A percentile compares a stretch with the other conserved stretches of the same genome.
phyloP scores from a whole-genome alignment of 2,113 vertebrate species.

The Geococcyx californianus region DNA sequence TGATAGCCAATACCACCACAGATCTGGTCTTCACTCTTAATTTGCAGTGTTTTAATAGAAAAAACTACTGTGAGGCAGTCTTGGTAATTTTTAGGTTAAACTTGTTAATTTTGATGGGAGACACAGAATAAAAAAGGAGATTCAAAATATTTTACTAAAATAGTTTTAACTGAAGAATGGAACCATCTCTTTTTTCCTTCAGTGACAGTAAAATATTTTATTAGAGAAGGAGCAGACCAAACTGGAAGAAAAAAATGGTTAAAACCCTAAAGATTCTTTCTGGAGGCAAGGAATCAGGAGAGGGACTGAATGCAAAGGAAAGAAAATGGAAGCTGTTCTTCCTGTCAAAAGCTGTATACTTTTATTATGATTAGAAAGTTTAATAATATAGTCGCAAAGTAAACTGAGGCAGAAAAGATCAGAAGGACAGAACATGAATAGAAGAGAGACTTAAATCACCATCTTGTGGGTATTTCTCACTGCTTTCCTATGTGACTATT shows the following conservation, averaged over 20 bases:
- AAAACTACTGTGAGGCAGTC: background rate
- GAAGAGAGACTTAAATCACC: background rate
- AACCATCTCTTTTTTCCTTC: background rate
- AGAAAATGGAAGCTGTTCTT: background rate
- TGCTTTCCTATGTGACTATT: background rate
- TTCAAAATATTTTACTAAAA: background rate
- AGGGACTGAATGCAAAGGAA: background rate
- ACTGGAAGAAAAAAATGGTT: background rate
- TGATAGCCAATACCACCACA: background rate
- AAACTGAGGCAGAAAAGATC: background rate
- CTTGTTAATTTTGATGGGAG: background rate
- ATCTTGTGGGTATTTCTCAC: background rate
- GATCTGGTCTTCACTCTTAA: background rate
- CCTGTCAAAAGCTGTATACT: background rate
- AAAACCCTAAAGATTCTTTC: background rate
- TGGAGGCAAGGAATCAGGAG: rapidly evolving
- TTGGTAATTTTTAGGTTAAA: background rate
- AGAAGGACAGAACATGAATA: background rate
- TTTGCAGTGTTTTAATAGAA: background rate
- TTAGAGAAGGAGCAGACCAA: background rate
- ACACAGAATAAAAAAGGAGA: background rate
- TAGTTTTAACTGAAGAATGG: background rate
- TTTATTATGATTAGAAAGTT: background rate
- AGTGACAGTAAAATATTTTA: background rate
- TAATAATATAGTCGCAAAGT: background rate